Evolutionary conservation across 2,797 vertebrate species (phyloP).

Genomic region (Acanthopagrus latus): DNA sequence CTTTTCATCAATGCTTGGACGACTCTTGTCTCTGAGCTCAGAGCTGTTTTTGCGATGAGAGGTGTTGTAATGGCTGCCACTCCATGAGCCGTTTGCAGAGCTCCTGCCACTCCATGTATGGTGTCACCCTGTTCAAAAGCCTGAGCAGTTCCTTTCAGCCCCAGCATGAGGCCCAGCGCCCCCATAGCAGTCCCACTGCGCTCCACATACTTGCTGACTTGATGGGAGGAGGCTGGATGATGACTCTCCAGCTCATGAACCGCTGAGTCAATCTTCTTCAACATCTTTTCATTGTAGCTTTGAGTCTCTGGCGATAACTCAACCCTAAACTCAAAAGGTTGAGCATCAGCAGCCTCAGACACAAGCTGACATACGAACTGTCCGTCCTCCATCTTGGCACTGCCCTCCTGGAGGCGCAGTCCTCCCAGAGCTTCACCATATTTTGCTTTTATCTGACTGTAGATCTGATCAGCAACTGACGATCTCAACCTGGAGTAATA

Average conservation of each 20-base stretch:
- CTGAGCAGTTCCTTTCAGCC: slow-evolving; percentile 45
- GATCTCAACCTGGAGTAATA: slow-evolving; percentile 38
- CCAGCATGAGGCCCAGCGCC: slow-evolving; percentile 51
- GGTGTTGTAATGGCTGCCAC: slow-evolving; percentile 43
- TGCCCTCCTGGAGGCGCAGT: slow-evolving; percentile 31
- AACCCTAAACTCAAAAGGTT: slow-evolving; percentile 22
- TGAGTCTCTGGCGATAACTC: slow-evolving; percentile 38
- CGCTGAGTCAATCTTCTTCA: slow-evolving; percentile 24
- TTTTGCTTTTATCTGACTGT: slow-evolving; percentile 19
- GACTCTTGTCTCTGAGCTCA: slow-evolving; percentile 22
- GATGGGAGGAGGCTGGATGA: background rate
- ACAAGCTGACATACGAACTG: slow-evolving; percentile 44
- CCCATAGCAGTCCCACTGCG: slow-evolving; percentile 37
- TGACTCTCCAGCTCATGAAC: slow-evolving; percentile 27
- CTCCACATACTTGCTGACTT: slow-evolving; percentile 26
- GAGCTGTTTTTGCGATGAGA: slow-evolving; percentile 41
- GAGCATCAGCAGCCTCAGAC: background rate
- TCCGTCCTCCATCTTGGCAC: slow-evolving; percentile 39
- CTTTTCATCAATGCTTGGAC: slow-evolving; percentile 32
- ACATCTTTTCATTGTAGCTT: slow-evolving; percentile 40
- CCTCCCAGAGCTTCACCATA: slow-evolving; percentile 41
- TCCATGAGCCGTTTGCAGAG: slow-evolving; percentile 57
- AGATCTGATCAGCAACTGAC: slow-evolving; percentile 27
- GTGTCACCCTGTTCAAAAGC: slow-evolving; percentile 63
- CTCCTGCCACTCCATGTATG: slow-evolving; percentile 16